These are phyloP conservation scores for Micrastur ruficollis DNA, from an alignment of 2,797 vertebrate species.

Conservation along the genomic window DNA sequence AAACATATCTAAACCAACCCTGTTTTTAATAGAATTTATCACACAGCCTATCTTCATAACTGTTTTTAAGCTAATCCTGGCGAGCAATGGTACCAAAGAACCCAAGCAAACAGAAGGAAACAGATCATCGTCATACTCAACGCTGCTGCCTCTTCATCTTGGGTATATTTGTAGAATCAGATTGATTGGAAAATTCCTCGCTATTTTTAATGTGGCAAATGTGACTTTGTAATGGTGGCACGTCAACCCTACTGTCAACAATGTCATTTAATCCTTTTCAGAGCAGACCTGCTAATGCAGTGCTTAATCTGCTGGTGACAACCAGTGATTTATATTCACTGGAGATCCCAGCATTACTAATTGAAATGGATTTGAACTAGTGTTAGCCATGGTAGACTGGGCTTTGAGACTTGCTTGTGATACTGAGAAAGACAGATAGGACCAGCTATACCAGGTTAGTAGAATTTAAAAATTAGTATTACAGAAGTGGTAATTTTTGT, in stretches of 20 bases:
- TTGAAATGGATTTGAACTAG: neutral
- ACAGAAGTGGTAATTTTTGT: neutral
- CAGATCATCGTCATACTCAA: rapidly evolving
- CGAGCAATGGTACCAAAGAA: neutral
- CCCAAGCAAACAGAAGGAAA: rapidly evolving
- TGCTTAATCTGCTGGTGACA: neutral
- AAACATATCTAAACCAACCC: neutral
- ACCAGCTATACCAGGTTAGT: neutral
- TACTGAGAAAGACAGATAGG: neutral
- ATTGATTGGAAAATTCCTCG: neutral
- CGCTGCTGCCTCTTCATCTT: neutral
- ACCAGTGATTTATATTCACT: rapidly evolving
- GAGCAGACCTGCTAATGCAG: neutral
- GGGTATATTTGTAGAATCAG: neutral
- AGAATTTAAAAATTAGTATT: rapidly evolving
- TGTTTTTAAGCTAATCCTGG: neutral
- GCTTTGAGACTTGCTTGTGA: neutral
- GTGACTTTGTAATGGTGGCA: neutral
- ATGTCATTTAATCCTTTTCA: neutral
- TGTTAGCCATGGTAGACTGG: neutral
- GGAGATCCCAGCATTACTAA: neutral
- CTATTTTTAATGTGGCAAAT: rapidly evolving
- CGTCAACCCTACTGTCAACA: neutral
- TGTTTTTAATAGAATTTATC: neutral
- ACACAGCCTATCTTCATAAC: neutral